phyloP scores from a whole-genome alignment of 2,888 invertebrate species.

The Gymnosoma rotundatum region DNA sequence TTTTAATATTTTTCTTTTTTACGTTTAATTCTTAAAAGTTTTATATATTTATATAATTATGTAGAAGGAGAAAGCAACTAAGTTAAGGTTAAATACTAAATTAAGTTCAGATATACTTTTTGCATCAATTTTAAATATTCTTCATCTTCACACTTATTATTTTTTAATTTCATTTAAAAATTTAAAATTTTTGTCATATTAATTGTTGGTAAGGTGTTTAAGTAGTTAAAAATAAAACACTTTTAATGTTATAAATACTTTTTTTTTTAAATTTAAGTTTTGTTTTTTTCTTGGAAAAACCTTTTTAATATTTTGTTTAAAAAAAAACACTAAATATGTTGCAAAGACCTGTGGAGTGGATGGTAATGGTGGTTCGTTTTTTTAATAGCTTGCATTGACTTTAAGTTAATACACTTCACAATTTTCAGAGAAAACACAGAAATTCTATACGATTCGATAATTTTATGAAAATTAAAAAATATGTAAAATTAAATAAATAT shows the following conservation, averaged over 20 bases:
- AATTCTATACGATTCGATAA: slow-evolving; percentile 53
- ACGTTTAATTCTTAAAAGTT: slow-evolving; percentile 62
- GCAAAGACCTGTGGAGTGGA: slow-evolving; percentile 46
- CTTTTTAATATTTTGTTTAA: slow-evolving; percentile 39
- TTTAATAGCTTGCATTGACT: slow-evolving; percentile 22
- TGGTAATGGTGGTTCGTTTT: slow-evolving; percentile 28
- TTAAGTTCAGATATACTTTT: slow-evolving; percentile 62
- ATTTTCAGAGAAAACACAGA: slow-evolving; percentile 47
- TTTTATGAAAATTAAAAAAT: slow-evolving; percentile 58
- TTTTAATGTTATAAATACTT: slow-evolving; percentile 59
- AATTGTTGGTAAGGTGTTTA: slow-evolving; percentile 28
- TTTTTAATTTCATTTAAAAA: slow-evolving; percentile 34
- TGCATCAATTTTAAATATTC: slow-evolving; percentile 60
- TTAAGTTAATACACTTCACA: slow-evolving; percentile 54
- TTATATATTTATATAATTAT: slow-evolving; percentile 61
- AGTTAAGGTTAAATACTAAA: slow-evolving; percentile 70
- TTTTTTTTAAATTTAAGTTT: slow-evolving; percentile 32
- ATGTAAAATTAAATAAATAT: slow-evolving; percentile 12
- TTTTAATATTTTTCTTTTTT: slow-evolving; percentile 42
- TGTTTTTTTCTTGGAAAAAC: slow-evolving; percentile 22
- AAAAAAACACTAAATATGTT: slow-evolving; percentile 60
- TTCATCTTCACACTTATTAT: slow-evolving; percentile 63
- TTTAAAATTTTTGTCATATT: slow-evolving; percentile 49
- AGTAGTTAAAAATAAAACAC: slow-evolving; percentile 53
- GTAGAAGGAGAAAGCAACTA: slow-evolving; percentile 66